Base-by-base conservation (phyloP, 2,888 invertebrate genomes). In the Lochmaea crataegi region DNA sequence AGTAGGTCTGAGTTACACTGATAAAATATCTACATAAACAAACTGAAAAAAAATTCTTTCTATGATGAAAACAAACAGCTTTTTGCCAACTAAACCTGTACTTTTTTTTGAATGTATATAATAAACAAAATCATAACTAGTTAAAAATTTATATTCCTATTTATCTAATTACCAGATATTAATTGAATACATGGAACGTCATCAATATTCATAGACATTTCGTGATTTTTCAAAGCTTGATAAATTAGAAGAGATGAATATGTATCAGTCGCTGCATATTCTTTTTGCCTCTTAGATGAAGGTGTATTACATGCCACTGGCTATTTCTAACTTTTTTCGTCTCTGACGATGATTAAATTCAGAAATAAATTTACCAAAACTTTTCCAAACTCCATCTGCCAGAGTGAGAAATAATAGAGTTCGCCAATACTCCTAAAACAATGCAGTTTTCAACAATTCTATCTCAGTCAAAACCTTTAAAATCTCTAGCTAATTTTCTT, bases 201-300 rank as follows among this genome's bases (percentile, higher is more conserved):
- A 18, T 16, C 10, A 53, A 7, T 9, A 53, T 18, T 53, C 18
- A 53, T 53, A 9, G n/a, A 12, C 32, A 32, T 38, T 63, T 63
- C 61, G 10, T 16, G 42, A 74, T 89, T 63, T 63, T 64, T 70
- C 18, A 70, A 45, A 56, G 56, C 4, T 42, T 57, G 11, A 57
- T 87, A 70, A 5, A 70, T 57, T 38, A 64, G 18, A n/a, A 70
- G 32, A 6, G 64, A 64, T 85, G 92, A 92, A 85, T 91, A 92
- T 79, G 91, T 91, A 86, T 92, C 92, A 61, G 90, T 91, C 9
- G 92, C 90, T 38, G 92, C 92, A 84, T 92, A 92, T 74, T 84
- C 82, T 81, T 88, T 85, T 82, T 92, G 92, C 26, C 86, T 86
- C 73, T 88, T 81, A 73, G 85, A 87, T 63, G 91, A 85, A 10